A percentile compares a stretch with the other conserved stretches of the same genome.
These are phyloP conservation scores for Ochropleura leucogaster DNA, from an alignment of 2,888 invertebrate species.

Conservation along the genomic window DNA sequence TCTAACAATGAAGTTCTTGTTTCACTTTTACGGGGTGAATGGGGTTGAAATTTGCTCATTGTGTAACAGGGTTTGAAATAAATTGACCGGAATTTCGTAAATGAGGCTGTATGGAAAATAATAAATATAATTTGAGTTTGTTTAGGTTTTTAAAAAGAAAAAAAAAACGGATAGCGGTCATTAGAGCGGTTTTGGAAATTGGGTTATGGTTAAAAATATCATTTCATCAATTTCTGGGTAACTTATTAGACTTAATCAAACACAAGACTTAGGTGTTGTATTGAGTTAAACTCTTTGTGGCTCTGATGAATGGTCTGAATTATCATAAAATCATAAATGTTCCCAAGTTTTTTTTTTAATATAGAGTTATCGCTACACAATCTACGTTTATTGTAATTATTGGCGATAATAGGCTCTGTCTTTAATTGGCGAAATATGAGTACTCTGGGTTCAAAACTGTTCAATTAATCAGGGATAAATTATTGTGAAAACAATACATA, in stretches of 20 bases:
- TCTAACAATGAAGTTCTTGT: conserved; percentile 51
- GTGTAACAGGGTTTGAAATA: conserved; percentile 42
- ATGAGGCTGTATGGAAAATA: conserved; percentile 26
- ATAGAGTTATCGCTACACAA: too few species aligned
- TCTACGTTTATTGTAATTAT: too few species aligned
- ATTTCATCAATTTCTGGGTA: neutral
- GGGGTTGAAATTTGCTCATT: conserved; percentile 36
- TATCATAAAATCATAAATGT: neutral
- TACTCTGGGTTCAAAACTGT: neutral
- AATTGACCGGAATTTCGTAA: conserved; percentile 55
- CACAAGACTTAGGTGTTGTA: neutral
- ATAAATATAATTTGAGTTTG: conserved; percentile 38
- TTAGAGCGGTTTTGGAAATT: conserved; percentile 3
- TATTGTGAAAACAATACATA: neutral
- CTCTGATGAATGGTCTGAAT: neutral
- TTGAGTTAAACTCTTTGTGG: too few species aligned
- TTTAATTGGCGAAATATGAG: neutral
- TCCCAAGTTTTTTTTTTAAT: too few species aligned
- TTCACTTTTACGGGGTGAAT: conserved; percentile 45
- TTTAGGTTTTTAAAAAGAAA: conserved; percentile 15
- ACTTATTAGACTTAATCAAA: neutral
- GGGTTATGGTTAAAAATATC: neutral
- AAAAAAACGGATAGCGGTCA: neutral
- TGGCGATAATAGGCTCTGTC: neutral
- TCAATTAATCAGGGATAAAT: neutral